phyloP scores from a whole-genome alignment of 2,888 invertebrate genomes.

The Poecilobothrus nobilitatus region DNA sequence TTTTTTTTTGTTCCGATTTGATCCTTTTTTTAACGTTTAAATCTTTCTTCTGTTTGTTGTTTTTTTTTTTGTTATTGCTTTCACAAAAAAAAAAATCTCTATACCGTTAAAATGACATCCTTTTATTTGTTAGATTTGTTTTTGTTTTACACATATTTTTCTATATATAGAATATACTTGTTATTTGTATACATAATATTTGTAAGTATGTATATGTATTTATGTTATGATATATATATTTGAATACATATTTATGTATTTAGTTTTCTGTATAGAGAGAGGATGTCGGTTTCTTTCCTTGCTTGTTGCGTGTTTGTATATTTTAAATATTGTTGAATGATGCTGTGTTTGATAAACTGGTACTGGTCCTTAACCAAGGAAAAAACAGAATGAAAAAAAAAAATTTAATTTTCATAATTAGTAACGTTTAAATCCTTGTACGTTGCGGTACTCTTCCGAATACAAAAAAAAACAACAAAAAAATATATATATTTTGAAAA shows the following conservation, averaged over 20 bases:
- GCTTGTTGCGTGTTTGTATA: too few relatives aligned
- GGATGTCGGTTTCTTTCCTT: too few relatives aligned
- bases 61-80: background rate
- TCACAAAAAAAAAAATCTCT: background rate
- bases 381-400: background rate
- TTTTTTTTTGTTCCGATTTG: background rate
- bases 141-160: background rate
- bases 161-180: background rate
- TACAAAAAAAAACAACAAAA: too few relatives aligned
- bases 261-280: background rate
- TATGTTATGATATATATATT: too few relatives aligned
- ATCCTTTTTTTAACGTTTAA: background rate
- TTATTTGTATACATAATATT: background rate
- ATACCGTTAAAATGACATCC: background rate
- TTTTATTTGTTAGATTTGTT: background rate
- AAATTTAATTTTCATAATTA: constrained; percentile 12
- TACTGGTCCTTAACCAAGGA: too few relatives aligned
- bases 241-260: too few relatives aligned
- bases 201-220: too few relatives aligned
- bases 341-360: too few relatives aligned
- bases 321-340: too few relatives aligned
- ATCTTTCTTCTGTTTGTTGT: background rate
- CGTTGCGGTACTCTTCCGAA: background rate
- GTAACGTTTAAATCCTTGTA: constrained; percentile 16
- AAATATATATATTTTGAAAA: too few relatives aligned